These are phyloP conservation scores for Pangasius macronema DNA, from an alignment of 2,797 vertebrate species.

Conservation along the genomic window DNA sequence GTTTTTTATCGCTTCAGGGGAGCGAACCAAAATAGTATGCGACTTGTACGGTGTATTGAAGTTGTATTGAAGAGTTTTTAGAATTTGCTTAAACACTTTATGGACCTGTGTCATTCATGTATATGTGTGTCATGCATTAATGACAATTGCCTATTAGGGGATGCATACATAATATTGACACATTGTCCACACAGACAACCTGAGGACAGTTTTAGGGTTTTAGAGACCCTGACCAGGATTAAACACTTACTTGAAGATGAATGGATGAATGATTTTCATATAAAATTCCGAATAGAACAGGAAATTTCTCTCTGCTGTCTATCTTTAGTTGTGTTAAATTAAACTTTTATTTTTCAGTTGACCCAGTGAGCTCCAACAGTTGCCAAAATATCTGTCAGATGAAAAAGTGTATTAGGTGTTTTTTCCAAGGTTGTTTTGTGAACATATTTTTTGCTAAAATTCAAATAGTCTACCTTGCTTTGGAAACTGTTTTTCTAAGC, in stretches of 20 bases:
- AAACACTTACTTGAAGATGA: neutral
- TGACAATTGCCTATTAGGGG: no score
- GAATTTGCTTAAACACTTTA: neutral
- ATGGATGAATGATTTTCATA: neutral
- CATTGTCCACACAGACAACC: no score
- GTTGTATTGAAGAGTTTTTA: neutral
- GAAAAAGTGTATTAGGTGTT: slow-evolving; percentile 4
- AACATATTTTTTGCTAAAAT: neutral
- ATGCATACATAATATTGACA: no score
- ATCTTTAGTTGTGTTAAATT: neutral
- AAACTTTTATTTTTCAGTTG: neutral
- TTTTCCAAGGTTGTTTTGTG: neutral
- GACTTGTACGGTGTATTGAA: neutral
- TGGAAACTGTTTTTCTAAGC: neutral
- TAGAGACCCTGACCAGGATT: neutral
- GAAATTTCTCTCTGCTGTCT: neutral
- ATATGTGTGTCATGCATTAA: neutral
- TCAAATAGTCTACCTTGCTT: neutral
- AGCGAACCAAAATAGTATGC: neutral
- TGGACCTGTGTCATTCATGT: neutral
- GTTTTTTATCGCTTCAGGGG: neutral
- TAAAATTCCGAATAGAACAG: neutral
- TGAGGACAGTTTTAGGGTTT: neutral
- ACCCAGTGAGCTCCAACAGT: neutral
- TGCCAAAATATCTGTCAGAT: neutral